Base-by-base conservation (phyloP, 2,888 invertebrate species). In the Drosophila kokeensis region DNA sequence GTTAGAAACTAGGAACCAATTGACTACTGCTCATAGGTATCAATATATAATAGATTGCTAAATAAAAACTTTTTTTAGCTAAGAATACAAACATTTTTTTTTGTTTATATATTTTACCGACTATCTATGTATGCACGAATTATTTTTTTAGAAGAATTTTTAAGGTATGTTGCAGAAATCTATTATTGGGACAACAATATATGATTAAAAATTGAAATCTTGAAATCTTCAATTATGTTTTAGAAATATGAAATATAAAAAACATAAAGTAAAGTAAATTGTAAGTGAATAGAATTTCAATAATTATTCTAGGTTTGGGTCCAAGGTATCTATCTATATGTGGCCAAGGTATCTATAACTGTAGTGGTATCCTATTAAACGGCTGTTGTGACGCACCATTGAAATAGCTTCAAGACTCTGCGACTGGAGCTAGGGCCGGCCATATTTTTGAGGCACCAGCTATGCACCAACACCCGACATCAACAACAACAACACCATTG, bases 341-440 rank as follows among this genome's bases (percentile, higher is more conserved):
- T 15, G 27, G 34, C 18, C 60, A 24, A 27, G 48, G 6, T 77
- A 55, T 57, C 36, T 63, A 27, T 21, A 50, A 48, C 50, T 75
- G 61, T 29, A 57, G 60, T 50, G 50, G 30, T 58, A 67, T 60
- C 63, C 59, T 57, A 75, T 55, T 36, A 45, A 70, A 49, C 55
- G 36, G 18, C 32, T 54, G 36, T 40, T 69, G 60, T 72, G 73
- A 65, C 67, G 72, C 75, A 72, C 74, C 73, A 71, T 66, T 67
- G 63, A 64, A 77, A 82, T 69, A 70, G 73, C 73, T 85, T 69
- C 58, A 67, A 76, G 66, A 76, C 67, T 60, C n/a, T 49, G 52
- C 27, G 53, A 30, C 59, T 63, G 55, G 36, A 49, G 60, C 66
- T 76, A 63, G 62, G 38, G 64, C 67, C 57, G 50, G 66, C 63